Percentiles rank a stretch among this genome's conserved stretches.
phyloP scores from a whole-genome alignment of 64 coral and sea anemone genomes.

The Montipora sp. region DNA sequence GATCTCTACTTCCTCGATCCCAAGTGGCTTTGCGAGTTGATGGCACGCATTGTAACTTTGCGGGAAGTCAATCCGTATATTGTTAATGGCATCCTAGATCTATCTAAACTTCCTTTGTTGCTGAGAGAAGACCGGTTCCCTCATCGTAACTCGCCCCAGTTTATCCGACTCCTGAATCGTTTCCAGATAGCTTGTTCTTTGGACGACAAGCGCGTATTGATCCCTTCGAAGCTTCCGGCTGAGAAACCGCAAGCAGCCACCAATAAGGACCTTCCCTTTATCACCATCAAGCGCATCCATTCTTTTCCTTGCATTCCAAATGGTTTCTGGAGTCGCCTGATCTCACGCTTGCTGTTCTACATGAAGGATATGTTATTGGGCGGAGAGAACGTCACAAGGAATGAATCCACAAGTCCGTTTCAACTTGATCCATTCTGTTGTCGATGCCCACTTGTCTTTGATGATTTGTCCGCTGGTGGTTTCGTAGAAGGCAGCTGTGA shows the following conservation, averaged over 20 bases:
- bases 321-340: conserved; percentile 94
- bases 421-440: conserved; percentile 64
- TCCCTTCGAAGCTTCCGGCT: conserved; percentile 87
- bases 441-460: conserved; percentile 21
- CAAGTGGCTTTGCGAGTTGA: conserved; percentile 91
- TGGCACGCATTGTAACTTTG: conserved; percentile 86
- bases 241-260: conserved; percentile 74
- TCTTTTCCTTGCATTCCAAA: conserved; percentile 79
- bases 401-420: conserved; percentile 28
- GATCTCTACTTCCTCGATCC: conserved; percentile 97
- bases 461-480: background rate
- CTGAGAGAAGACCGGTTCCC: conserved; percentile 82
- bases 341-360: conserved; percentile 86
- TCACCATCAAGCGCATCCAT: conserved; percentile 82
- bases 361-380: conserved; percentile 82
- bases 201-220: conserved; percentile 82
- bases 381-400: background rate
- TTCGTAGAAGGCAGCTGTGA: background rate
- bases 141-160: conserved; percentile 73
- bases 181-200: conserved; percentile 94
- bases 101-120: conserved; percentile 50
- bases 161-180: conserved; percentile 88
- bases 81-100: conserved; percentile 72
- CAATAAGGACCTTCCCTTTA: conserved; percentile 62
- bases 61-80: conserved; percentile 68